Evolutionary conservation across 2,113 vertebrate genomes (phyloP), one percentile per base, ranked within the genome.

Genomic region (Anarrhichthys ocellatus): DNA sequence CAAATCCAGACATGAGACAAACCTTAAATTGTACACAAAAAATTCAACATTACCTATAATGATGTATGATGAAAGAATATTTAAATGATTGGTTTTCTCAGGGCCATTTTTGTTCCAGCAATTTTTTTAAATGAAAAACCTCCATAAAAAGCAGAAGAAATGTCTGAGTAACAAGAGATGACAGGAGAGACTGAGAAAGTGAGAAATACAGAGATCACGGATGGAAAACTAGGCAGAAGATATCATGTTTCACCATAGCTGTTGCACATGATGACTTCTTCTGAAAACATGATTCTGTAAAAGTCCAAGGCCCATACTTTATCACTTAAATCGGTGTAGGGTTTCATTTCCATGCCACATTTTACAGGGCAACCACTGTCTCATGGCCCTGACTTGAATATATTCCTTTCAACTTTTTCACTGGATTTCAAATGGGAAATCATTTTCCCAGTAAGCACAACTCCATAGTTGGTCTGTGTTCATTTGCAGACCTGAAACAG

Each of bases 401-500:
- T 91, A 66, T 86, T 91, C 89, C 85, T 81, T 72, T 84, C 54
- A 64, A 71, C 52, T 46, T 87, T 87, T 93, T 91, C 73, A 32
- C 74, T 90, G 84, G n/a, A 86, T 92, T 91, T 92, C 76, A 85
- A 89, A 73, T 87, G 87, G 74, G 87, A 90, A 92, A 91, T 91
- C 76, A 82, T 89, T 93, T 92, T 91, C 82, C 82, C 68, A 89
- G 78, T 74, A 80, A 88, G 84, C 67, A 65, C 87, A 69, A 84
- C 77, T 85, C 69, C 79, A 72, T 58, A 65, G 80, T 87, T 80
- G 84, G 72, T 87, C 69, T 76, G 82, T 77, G 83, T 92, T 91
- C 86, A 81, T 88, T 83, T 40, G 27, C 68, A 85, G 90, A 90
- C 86, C 76, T 34, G 69, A 94, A 95, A 88, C 93, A 94, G 93